Evolutionary conservation across 1,140 invertebrate genomes (phyloP).

Genomic region (Zaprionus ghesquierei): DNA sequence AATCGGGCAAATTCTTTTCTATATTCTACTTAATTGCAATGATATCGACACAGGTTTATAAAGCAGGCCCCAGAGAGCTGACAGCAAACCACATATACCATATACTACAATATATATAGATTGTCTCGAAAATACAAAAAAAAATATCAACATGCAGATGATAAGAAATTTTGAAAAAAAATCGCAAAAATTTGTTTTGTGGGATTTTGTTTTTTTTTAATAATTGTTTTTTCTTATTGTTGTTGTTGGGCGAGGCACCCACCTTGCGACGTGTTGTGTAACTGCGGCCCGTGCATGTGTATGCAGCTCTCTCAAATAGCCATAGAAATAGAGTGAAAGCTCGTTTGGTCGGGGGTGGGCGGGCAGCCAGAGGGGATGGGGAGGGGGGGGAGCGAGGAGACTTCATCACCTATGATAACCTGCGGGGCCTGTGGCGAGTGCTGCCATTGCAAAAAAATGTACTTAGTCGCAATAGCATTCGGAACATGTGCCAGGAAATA

Average conservation of each 20-base stretch:
- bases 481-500: constrained; percentile 64
- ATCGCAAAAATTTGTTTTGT: not conserved
- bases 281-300: constrained; percentile 3
- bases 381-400: not conserved
- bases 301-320: constrained; percentile 9
- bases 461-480: constrained; percentile 49
- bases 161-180: constrained; percentile 39
- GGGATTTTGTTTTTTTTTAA: constrained; percentile 28
- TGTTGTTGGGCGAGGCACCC: constrained; percentile 31
- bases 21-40: constrained; percentile 32
- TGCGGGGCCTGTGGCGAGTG: constrained; percentile 11
- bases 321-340: not conserved
- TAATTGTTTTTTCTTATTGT: constrained; percentile 1
- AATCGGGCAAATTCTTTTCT: not conserved
- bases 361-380: too few species aligned
- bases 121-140: constrained; percentile 3
- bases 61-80: constrained; percentile 3
- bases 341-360: too few species aligned
- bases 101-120: not conserved
- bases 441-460: constrained; percentile 37
- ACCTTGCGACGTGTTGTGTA: constrained; percentile 39
- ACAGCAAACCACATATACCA: not conserved
- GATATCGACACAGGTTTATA: constrained; percentile 56
- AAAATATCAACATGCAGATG: constrained; percentile 4
- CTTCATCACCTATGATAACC: constrained; percentile 53